These are phyloP conservation scores for Myripristis jacobus DNA, from an alignment of 2,797 vertebrate genomes.

Conservation along the genomic window DNA sequence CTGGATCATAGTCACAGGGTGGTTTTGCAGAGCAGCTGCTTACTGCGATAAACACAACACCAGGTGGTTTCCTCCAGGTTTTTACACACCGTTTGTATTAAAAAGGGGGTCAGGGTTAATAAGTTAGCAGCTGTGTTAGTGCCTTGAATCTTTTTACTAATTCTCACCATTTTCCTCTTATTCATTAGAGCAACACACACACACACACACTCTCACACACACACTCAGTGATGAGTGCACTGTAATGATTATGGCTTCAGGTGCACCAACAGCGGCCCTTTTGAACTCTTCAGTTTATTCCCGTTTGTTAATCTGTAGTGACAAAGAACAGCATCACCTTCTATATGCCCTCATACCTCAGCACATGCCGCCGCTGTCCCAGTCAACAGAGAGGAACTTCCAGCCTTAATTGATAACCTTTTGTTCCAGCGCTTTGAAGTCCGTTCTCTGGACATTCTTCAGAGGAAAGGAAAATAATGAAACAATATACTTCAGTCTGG, in stretches of 20 bases:
- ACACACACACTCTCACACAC: no score
- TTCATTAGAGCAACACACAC: background rate
- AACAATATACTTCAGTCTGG: background rate
- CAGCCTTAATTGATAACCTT: slow-evolving; percentile 2
- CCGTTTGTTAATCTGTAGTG: background rate
- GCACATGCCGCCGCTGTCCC: background rate
- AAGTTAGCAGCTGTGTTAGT: background rate
- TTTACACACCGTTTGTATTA: slow-evolving; percentile 13
- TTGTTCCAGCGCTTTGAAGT: slow-evolving; percentile 4
- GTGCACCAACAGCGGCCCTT: background rate
- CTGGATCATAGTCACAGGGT: slow-evolving; percentile 33
- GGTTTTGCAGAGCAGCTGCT: slow-evolving; percentile 54
- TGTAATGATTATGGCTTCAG: background rate
- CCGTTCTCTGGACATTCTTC: background rate
- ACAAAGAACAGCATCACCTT: background rate
- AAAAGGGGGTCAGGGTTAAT: background rate
- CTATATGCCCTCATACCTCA: background rate
- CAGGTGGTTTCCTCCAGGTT: slow-evolving; percentile 54
- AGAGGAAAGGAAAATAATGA: slow-evolving; percentile 3
- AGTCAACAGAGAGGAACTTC: background rate
- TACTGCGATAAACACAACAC: slow-evolving; percentile 42
- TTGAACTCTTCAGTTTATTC: background rate
- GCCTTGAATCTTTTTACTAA: background rate
- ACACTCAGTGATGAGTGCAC: background rate
- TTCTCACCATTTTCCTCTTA: background rate